These are phyloP conservation scores for Esox lucius DNA, from an alignment of 2,797 vertebrate genomes.

Conservation along the genomic window DNA sequence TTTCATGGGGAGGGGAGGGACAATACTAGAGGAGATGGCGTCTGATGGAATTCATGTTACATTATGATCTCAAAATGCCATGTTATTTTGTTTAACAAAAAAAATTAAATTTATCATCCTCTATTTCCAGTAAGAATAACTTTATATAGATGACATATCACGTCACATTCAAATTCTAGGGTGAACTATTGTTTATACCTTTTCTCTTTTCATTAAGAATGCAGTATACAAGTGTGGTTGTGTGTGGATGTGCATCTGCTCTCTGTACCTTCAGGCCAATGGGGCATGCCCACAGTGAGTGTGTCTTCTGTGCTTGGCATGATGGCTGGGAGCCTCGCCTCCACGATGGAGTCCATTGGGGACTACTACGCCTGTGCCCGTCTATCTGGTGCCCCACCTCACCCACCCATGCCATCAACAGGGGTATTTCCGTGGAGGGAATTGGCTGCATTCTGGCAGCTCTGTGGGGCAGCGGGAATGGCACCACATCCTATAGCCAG, in stretches of 20 bases:
- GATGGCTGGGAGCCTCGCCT: conserved; percentile 78
- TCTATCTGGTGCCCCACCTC: conserved; percentile 77
- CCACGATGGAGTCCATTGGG: conserved; percentile 81
- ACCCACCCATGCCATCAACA: conserved; percentile 78
- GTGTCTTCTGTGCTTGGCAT: conserved; percentile 80
- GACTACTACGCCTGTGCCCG: conserved; percentile 81
- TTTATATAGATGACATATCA: no score
- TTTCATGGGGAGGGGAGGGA: no score
- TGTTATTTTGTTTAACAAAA: no score
- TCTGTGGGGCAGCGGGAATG: conserved; percentile 81
- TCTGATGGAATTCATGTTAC: no score
- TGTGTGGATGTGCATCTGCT: neutral
- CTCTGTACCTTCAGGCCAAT: conserved; percentile 70
- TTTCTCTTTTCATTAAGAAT: no score
- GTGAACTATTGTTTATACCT: no score
- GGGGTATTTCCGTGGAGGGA: conserved; percentile 81
- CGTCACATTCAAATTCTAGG: no score
- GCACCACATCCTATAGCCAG: conserved; percentile 82
- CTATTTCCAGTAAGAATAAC: no score
- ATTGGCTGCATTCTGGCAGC: conserved; percentile 79
- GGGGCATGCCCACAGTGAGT: conserved; percentile 80
- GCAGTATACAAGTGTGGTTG: neutral
- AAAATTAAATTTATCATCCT: no score
- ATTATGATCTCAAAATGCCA: no score
- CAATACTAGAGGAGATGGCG: no score